Base-by-base conservation (phyloP, 1,140 invertebrate species). In the Trissolcus basalis region DNA sequence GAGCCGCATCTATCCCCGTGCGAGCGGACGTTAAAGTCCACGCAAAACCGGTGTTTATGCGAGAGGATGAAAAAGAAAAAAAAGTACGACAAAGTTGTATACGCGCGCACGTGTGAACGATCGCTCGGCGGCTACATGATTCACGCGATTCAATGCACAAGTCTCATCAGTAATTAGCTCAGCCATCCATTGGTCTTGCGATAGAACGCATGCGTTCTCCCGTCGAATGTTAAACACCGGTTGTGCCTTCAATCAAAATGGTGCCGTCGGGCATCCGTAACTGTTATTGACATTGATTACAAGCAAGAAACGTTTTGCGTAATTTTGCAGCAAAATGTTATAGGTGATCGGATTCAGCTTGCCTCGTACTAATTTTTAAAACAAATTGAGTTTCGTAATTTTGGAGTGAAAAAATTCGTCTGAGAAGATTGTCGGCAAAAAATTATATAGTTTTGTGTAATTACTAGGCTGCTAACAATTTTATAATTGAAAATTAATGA, bases 101-200 rank as follows among this genome's bases (percentile, higher is more conserved):
- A 27, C 82, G 83, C 81, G 83, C 83, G 80, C 78, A 60, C 50
- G 78, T 55, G 73, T 77, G 65, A 72, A 71, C 64, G 69, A 68
- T 59, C 74, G 74, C 50, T 45, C 64, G 47, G 69, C 65, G 64
- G 56, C 15, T 65, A 80, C 19, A 27, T 58, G 72, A 85, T 80
- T 85, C 81, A 82, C 81, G 81, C 72, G 82, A 83, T 81, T 77
- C 48, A 71, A 45, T 68, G 59, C 53, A 64, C 51, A 47, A 43
- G 43, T 35, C 56, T 63, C 79, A 45, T 73, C 78, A 63, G 72
- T 80, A 83, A 85, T 85, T 84, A 83, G 67, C 64, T 41, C 16
- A 36, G 48, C 41, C 79, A 64, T 65, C 79, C 61, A 16, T 35
- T n/a, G 47, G 14, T 4, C 10, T 12, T 0, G 15, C 10, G 12